These are phyloP conservation scores for Herpailurus yagouaroundi DNA, from an alignment of 2,113 vertebrate genomes.

Conservation along the genomic window DNA sequence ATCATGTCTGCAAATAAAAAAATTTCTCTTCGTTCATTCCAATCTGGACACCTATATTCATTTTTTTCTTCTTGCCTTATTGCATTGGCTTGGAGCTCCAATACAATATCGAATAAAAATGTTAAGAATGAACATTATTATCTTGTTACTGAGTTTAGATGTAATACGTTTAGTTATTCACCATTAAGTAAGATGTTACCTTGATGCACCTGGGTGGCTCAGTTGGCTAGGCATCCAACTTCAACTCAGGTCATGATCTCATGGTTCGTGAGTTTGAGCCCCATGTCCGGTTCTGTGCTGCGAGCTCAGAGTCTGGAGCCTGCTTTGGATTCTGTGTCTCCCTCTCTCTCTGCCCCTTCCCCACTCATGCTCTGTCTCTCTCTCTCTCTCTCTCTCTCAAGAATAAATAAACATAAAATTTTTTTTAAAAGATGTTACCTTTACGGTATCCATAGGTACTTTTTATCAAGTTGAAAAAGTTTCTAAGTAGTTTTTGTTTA, in stretches of 20 bases:
- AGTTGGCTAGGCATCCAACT: too few species aligned
- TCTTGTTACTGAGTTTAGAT: not conserved
- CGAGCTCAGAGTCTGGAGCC: too few species aligned
- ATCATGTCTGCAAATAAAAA: not conserved
- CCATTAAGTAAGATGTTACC: not conserved
- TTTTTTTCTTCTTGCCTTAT: not conserved
- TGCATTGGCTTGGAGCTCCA: not conserved
- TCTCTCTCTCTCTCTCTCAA: too few species aligned
- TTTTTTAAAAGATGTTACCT: not conserved
- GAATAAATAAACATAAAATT: too few species aligned
- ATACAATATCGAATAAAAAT: not conserved
- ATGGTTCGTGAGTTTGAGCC: too few species aligned
- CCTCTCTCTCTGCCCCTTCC: too few species aligned
- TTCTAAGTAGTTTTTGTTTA: not conserved
- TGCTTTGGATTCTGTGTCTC: too few species aligned
- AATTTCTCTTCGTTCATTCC: not conserved
- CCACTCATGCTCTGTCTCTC: too few species aligned
- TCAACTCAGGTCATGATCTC: too few species aligned
- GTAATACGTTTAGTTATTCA: not conserved
- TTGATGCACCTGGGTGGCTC: not conserved
- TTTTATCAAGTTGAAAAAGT: not conserved
- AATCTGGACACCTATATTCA: not conserved
- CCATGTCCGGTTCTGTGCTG: too few species aligned
- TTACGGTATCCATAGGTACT: too few species aligned
- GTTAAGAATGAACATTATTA: not conserved